Evolutionary conservation across 2,797 vertebrate genomes (phyloP).

Genomic region (Manis pentadactyla): DNA sequence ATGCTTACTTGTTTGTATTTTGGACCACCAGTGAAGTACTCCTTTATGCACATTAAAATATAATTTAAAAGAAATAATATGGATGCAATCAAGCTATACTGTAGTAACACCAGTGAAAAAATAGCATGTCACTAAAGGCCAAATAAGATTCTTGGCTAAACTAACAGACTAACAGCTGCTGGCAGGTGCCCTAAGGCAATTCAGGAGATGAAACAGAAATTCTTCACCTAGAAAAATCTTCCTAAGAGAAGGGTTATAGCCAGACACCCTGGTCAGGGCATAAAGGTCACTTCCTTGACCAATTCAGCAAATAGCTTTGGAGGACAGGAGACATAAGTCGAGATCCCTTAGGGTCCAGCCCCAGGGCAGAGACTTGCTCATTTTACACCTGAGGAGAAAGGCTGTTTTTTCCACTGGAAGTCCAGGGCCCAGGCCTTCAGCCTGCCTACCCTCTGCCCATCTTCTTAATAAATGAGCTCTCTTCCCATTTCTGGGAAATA

Average conservation of each 20-base stretch:
- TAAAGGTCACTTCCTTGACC: slow-evolving; percentile 60
- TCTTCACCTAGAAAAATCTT: slow-evolving; percentile 52
- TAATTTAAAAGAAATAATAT: background rate
- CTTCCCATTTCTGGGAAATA: background rate
- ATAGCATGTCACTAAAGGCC: background rate
- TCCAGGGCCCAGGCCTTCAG: background rate
- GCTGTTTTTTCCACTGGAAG: background rate
- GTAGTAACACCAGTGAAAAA: background rate
- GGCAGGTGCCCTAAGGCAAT: slow-evolving; percentile 45
- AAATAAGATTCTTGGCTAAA: background rate
- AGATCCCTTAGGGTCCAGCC: background rate
- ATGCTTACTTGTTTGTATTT: background rate
- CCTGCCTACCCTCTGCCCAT: accelerated
- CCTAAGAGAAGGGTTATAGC: background rate
- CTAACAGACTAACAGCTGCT: slow-evolving; percentile 29
- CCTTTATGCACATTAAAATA: background rate
- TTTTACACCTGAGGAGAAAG: background rate
- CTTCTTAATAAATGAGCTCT: accelerated
- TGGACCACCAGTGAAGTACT: background rate
- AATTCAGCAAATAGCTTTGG: slow-evolving; percentile 48
- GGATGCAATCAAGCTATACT: background rate
- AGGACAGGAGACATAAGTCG: background rate
- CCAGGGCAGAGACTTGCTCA: background rate
- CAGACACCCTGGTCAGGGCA: slow-evolving; percentile 3
- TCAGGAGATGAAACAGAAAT: slow-evolving; percentile 61